Evolutionary conservation across 2,888 invertebrate species (phyloP), one percentile per base, ranked within the genome.

Genomic region (Melanostoma mellinum): DNA sequence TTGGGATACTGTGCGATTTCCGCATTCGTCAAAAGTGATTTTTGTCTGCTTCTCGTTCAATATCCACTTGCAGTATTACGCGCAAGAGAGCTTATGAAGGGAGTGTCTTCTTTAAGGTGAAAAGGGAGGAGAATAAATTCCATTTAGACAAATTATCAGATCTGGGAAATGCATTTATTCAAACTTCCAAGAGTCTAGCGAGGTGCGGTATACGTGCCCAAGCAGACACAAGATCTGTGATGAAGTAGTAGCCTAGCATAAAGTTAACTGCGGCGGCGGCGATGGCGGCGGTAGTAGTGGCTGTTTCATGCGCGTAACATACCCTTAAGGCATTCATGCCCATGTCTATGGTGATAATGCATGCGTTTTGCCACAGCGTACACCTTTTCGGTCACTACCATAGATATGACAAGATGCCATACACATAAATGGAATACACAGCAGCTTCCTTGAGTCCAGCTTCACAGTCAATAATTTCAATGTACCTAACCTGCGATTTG

Each of bases 11-110:
- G 61, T 56, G 67, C 60, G 72, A 73, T 77, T 82, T 82, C 81
- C 81, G 81, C 81, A 76, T 82, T 82, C 77, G 67, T 82, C 68
- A 82, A 77, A 73, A 56, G 72, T 73, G 72, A 81, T 81, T 71
- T 81, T 81, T 56, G 76, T 81, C 72, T 68, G 67, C 52, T 65
- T 75, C 80, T 69, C 58, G 63, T 56, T 65, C 63, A 60, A 9
- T 60, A 46, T 69, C 52, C 32, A 46, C 55, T 38, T 6, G 40
- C 10, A 40, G 35, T 3, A 38, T 36, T 6, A 52, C 52, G 58
- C 65, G 65, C 69, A 75, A 68, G 63, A 56, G 61, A 79, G 38
- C 60, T 53, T 60, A 56, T 36, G 53, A 73, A 46, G 36, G 42
- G 46, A 71, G 75, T 80, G 75, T 75, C 58, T 74, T 58, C 53